These are phyloP conservation scores for Danionella cerebrum DNA, from an alignment of 2,113 vertebrate genomes.

Conservation along the genomic window DNA sequence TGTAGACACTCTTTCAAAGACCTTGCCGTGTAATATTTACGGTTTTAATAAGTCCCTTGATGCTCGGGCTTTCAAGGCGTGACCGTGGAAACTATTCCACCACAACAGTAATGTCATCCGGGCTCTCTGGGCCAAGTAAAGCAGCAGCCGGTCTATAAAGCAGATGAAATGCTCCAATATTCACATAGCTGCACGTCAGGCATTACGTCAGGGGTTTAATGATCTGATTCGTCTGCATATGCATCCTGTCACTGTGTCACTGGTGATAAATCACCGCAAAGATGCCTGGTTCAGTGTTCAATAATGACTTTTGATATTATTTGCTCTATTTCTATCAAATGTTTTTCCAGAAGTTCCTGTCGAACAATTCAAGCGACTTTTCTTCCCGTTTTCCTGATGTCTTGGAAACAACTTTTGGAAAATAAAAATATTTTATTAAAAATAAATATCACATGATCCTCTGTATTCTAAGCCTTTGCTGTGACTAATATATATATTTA, in stretches of 20 bases:
- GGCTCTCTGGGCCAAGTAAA: conserved; percentile 14
- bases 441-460: background rate
- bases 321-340: background rate
- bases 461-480: no score
- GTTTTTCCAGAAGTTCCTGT: no score
- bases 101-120: conserved; percentile 17
- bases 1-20: background rate
- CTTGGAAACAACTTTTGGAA: no score
- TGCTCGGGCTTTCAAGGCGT: background rate
- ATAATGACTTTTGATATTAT: conserved; percentile 1
- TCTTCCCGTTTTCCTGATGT: no score
- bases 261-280: conserved; percentile 7
- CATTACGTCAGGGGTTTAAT: background rate
- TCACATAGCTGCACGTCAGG: background rate
- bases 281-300: background rate
- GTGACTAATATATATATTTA: no score
- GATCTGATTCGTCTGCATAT: background rate
- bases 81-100: conserved; percentile 33
- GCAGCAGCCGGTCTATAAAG: background rate
- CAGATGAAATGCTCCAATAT: background rate
- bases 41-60: conserved; percentile 14
- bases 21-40: conserved; percentile 23
- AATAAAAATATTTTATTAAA: no score
- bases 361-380: no score
- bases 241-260: background rate